phyloP scores from a whole-genome alignment of 2,888 invertebrate species.

The Chymomyza fuscimana region DNA sequence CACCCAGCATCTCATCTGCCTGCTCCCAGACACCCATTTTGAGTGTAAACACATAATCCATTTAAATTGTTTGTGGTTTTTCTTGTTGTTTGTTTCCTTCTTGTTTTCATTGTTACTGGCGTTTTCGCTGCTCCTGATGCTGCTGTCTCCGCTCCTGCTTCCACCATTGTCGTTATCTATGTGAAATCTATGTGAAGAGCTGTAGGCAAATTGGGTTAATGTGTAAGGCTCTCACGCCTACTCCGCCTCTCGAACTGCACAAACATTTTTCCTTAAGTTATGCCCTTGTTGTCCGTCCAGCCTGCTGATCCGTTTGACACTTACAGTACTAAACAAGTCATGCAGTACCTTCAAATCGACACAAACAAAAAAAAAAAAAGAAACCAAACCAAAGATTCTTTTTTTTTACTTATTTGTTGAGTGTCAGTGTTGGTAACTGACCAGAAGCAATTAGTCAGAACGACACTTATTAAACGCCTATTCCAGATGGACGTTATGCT shows the following conservation, averaged over 20 bases:
- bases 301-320: constrained; percentile 4
- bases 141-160: neutral
- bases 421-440: neutral
- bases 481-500: neutral
- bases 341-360: neutral
- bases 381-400: neutral
- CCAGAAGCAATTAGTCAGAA: neutral
- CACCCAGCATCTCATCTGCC: constrained; percentile 7
- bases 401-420: neutral
- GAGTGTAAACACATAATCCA: constrained; percentile 71
- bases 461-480: neutral
- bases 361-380: constrained; percentile 14
- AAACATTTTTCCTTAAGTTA: constrained; percentile 2
- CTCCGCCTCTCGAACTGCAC: neutral
- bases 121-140: constrained; percentile 47
- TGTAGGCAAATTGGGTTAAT: constrained; percentile 51
- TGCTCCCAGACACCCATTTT: constrained; percentile 38
- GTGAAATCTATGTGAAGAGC: constrained; percentile 39
- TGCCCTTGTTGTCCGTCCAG: constrained; percentile 1
- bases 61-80: constrained; percentile 72
- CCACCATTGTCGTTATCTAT: neutral
- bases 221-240: constrained; percentile 39
- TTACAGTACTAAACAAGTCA: constrained; percentile 9
- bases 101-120: constrained; percentile 53
- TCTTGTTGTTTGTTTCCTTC: constrained; percentile 69